These are phyloP conservation scores for Abrostola triplasia DNA, from an alignment of 2,888 invertebrate genomes.

Conservation along the genomic window DNA sequence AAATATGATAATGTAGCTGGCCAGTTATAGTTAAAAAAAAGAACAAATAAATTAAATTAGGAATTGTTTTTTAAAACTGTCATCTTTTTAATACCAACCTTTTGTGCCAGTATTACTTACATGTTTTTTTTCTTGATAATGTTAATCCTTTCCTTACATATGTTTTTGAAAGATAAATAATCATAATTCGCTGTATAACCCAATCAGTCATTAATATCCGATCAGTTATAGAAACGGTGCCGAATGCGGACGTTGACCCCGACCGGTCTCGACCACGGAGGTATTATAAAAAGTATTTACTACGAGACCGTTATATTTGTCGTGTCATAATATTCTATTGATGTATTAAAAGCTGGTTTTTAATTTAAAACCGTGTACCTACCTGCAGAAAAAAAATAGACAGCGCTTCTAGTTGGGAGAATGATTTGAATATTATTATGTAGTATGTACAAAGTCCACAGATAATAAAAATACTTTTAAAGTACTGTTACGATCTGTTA, in stretches of 20 bases:
- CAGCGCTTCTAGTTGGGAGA: constrained; percentile 11
- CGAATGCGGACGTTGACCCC: constrained; percentile 75
- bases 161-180: constrained; percentile 18
- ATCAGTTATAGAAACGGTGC: constrained; percentile 57
- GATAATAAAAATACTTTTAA: neutral
- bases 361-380: constrained; percentile 21
- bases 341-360: constrained; percentile 36
- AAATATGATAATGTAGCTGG: no score
- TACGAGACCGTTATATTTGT: constrained; percentile 63
- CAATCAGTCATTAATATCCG: constrained; percentile 48
- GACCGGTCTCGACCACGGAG: constrained; percentile 64
- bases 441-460: neutral
- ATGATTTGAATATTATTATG: constrained; percentile 10
- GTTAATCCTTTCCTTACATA: neutral
- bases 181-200: constrained; percentile 31
- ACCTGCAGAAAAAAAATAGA: constrained; percentile 5
- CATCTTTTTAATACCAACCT: neutral
- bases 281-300: constrained; percentile 59
- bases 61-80: no score
- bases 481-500: constrained; percentile 9
- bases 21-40: no score
- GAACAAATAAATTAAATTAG: no score
- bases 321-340: constrained; percentile 58
- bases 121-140: neutral
- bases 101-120: neutral